phyloP scores from a whole-genome alignment of 2,888 invertebrate species.

The Pogonocherus hispidulus region DNA sequence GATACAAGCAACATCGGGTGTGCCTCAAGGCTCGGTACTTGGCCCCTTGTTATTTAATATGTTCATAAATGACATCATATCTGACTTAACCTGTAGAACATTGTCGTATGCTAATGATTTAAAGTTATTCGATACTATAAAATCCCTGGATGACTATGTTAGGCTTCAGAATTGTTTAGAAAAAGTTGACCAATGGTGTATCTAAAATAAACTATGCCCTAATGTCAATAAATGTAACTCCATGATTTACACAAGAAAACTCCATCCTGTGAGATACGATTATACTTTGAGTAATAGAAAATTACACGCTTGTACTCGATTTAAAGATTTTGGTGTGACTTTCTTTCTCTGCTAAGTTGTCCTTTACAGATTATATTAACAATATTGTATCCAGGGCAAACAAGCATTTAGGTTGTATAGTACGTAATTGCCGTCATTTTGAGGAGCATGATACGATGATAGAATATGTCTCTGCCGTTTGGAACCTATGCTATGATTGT shows the following conservation, averaged over 20 bases:
- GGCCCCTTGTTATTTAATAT: constrained; percentile 6
- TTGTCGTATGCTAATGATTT: constrained; percentile 7
- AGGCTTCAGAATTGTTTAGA: no score
- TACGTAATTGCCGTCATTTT: neutral
- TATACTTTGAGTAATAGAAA: neutral
- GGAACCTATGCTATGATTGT: constrained; percentile 1
- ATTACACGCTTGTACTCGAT: neutral
- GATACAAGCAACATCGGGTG: neutral
- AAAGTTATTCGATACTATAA: neutral
- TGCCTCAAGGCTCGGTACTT: constrained; percentile 3
- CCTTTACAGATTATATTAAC: neutral
- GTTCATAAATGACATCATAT: constrained; percentile 3
- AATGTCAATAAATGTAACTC: no score
- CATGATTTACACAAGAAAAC: no score
- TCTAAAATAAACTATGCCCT: no score
- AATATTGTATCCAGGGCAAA: neutral
- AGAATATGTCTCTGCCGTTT: neutral
- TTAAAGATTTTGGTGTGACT: constrained; percentile 12
- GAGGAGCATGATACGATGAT: no score
- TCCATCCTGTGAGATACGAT: neutral
- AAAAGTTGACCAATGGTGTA: no score
- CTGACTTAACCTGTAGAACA: neutral
- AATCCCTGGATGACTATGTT: no score
- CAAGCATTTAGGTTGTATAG: constrained; percentile 10
- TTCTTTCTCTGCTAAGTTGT: constrained; percentile 1